Evolutionary conservation across 2,888 invertebrate genomes (phyloP), one percentile per base, ranked within the genome.

Genomic region (Agonopterix alstromeriana): DNA sequence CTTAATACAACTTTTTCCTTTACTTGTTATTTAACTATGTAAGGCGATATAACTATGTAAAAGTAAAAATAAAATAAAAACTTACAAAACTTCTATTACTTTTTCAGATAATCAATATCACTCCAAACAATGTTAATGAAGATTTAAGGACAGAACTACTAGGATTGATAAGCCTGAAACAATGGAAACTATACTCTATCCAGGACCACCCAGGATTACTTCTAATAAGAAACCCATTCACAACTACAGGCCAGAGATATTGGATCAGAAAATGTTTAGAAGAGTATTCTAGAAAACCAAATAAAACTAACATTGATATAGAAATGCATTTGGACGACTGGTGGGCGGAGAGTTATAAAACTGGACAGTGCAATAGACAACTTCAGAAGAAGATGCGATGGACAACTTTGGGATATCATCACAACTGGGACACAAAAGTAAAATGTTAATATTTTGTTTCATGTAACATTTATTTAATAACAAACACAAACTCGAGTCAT

Each of bases 321-420:
- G 88, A 88, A 55, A 55, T 63, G 3, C 48, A 63, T 54, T 49
- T 73, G 46, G 78, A 89, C 65, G 83, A 91, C 57, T 91, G 93
- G 95, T 92, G 95, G 95, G 84, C 90, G 56, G 78, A 85, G 55
- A 90, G 91, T 68, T 77, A 85, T 70, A 65, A 68, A 82, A 82
- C 75, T 68, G 73, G 67, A 35, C 55, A 73, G 60, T 59, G 78
- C 75, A 58, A 87, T 65, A 65, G 77, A 65, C 61, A 70, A 57
- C 52, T 89, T 59, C 65, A 73, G 51, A 87, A 81, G 53, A 86
- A 88, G 51, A 77, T 99, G 61, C 89, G 99, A 62, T 99, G 99
- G 99, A 92, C 95, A 1, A 99, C 99, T 0, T 81, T 99, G 36
- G 99, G 99, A 10, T 98, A 98, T 74, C 99, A 99, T 82, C 98